Evolutionary conservation across 2,888 invertebrate genomes (phyloP).

Genomic region (Coelinius sp.): DNA sequence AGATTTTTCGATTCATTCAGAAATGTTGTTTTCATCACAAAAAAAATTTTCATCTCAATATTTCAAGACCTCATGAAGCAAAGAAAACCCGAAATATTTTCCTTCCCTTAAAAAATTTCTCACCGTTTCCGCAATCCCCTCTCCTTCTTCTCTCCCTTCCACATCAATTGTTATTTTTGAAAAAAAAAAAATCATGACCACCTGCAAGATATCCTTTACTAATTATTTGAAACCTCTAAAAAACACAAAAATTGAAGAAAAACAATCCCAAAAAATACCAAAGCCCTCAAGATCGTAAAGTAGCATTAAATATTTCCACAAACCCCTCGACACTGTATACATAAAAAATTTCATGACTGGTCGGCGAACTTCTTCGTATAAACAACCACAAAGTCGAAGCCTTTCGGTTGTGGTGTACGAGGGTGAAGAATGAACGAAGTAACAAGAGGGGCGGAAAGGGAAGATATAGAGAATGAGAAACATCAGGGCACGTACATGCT

Average conservation of each 20-base stretch:
- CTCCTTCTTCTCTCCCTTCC: too few relatives aligned
- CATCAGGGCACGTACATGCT: constrained; percentile 14
- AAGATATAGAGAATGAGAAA: neutral
- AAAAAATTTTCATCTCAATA: neutral
- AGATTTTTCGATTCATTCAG: too few relatives aligned
- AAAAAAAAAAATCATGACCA: too few relatives aligned
- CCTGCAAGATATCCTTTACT: too few relatives aligned
- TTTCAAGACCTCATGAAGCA: too few relatives aligned
- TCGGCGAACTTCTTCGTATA: neutral
- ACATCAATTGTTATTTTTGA: too few relatives aligned
- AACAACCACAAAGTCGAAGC: neutral
- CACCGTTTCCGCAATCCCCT: too few relatives aligned
- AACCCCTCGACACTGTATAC: constrained; percentile 3
- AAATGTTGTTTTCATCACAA: neutral
- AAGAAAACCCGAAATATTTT: too few relatives aligned
- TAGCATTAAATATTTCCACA: neutral
- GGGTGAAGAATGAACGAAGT: neutral
- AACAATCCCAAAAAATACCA: neutral
- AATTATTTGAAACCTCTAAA: neutral
- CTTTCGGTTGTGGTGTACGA: neutral
- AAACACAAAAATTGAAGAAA: neutral
- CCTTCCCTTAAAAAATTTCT: too few relatives aligned
- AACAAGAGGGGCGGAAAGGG: too few relatives aligned
- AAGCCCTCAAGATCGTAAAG: neutral
- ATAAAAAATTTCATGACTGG: constrained; percentile 8